Base-by-base conservation (phyloP, 2,113 vertebrate species). In the Vulpes vulpes region DNA sequence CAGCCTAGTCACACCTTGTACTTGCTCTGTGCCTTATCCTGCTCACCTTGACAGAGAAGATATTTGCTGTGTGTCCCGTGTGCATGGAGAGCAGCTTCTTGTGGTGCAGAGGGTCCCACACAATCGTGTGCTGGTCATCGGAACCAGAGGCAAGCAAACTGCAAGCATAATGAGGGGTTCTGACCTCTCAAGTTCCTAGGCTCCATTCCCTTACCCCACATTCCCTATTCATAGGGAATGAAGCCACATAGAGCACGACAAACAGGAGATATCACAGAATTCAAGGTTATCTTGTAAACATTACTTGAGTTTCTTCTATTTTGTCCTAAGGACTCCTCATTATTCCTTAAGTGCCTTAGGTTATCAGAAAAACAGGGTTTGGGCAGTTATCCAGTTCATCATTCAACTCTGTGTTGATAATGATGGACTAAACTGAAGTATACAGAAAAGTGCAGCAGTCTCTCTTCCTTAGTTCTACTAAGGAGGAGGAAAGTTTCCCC, bases 61-160 rank as follows among this genome's bases (percentile, higher is more conserved):
- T 99, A 98, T 99, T 99, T 95, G 99, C 99, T 11, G 99, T 99
- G 83, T 99, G 99, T 69, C 99, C 99, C 0, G 99, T 99, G 98
- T 99, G 99, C 99, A 99, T 99, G 98, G 99, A 99, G 85, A 99
- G 99, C 78, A 99, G 99, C 98, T 99, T 99, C 99, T 99, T 99
- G 98, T 99, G 99, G 98, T 99, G 99, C 97, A 99, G 99, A 2
- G 99, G 99, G 98, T 99, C 99, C 99, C 99, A 99, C 96, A 99
- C 99, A 97, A 99, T 99, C 30, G 99, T 99, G 79, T 99, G 99
- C 98, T 99, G 99, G 98, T 99, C 99, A 97, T 99, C 99, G 4
- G 99, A 99, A 95, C 99, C 99, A 22, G 99, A 99, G 87, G 99
- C 99, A 98, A 99, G 98, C 95, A 99, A 98, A 98, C 99, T 99